These are phyloP conservation scores for Oryctes rhinoceros DNA, from an alignment of 1,140 invertebrate species.

Conservation along the genomic window DNA sequence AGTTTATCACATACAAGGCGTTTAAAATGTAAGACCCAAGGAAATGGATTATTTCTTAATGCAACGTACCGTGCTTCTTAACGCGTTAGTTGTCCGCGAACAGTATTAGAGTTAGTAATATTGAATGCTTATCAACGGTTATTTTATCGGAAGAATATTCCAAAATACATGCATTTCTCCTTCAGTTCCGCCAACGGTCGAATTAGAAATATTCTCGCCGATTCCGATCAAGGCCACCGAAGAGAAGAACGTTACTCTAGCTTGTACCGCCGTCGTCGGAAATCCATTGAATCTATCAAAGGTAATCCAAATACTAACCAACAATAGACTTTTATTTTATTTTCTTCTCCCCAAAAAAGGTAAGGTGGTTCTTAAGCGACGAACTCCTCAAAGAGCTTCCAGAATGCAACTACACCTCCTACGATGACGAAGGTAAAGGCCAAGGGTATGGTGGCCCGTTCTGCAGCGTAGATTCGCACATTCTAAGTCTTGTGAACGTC, in stretches of 20 bases:
- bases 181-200: conserved; percentile 79
- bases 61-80: too few species aligned
- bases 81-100: too few species aligned
- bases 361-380: conserved; percentile 80
- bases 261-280: conserved; percentile 77
- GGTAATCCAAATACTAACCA: conserved; percentile 60
- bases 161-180: too few species aligned
- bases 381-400: conserved; percentile 85
- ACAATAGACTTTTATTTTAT: neutral
- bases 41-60: too few species aligned
- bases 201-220: conserved; percentile 77
- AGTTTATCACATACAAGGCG: too few species aligned
- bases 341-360: conserved; percentile 46
- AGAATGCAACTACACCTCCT: conserved; percentile 73
- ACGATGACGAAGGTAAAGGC: conserved; percentile 54
- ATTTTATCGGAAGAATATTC: too few species aligned
- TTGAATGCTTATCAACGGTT: too few species aligned
- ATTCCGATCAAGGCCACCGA: conserved; percentile 82
- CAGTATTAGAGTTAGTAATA: too few species aligned
- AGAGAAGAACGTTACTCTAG: conserved; percentile 80
- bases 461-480: conserved; percentile 85
- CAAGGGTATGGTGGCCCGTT: conserved; percentile 62
- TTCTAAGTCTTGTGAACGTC: conserved; percentile 82
- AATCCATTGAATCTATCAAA: conserved; percentile 72
- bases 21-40: too few species aligned